These are phyloP conservation scores for Polyploca ridens DNA, from an alignment of 2,888 invertebrate species.

Conservation along the genomic window DNA sequence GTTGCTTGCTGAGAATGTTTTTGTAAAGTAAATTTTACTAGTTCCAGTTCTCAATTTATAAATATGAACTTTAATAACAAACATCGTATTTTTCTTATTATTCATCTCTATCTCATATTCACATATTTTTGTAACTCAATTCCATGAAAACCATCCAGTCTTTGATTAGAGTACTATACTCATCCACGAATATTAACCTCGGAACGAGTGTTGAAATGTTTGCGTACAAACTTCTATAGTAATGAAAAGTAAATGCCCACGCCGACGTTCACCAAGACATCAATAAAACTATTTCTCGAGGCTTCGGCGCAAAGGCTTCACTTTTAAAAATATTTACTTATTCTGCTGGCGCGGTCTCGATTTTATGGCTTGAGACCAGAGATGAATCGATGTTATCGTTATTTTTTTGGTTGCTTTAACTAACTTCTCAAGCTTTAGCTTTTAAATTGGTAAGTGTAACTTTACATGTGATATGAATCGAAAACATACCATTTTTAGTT, in stretches of 20 bases:
- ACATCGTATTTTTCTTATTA: no score
- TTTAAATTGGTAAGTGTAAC: neutral
- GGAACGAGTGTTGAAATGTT: conserved; percentile 66
- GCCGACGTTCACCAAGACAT: conserved; percentile 61
- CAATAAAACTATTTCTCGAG: conserved; percentile 72
- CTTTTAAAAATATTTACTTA: conserved; percentile 69
- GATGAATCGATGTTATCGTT: neutral
- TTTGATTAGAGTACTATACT: neutral
- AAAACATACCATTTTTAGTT: no score
- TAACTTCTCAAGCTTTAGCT: neutral
- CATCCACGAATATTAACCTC: neutral
- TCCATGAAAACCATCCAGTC: neutral
- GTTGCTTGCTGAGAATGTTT: no score
- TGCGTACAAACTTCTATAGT: conserved; percentile 73
- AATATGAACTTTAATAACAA: no score
- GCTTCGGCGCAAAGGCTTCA: conserved; percentile 50
- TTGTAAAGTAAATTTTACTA: no score
- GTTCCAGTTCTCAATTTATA: no score
- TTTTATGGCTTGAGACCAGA: conserved; percentile 30
- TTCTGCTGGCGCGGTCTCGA: conserved; percentile 39
- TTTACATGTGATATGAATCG: neutral
- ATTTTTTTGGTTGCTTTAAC: neutral
- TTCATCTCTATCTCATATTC: no score
- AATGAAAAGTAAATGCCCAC: conserved; percentile 78
- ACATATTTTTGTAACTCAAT: neutral